Evolutionary conservation across 2,797 vertebrate species (phyloP).

Genomic region (Bryconaethiops microstoma): DNA sequence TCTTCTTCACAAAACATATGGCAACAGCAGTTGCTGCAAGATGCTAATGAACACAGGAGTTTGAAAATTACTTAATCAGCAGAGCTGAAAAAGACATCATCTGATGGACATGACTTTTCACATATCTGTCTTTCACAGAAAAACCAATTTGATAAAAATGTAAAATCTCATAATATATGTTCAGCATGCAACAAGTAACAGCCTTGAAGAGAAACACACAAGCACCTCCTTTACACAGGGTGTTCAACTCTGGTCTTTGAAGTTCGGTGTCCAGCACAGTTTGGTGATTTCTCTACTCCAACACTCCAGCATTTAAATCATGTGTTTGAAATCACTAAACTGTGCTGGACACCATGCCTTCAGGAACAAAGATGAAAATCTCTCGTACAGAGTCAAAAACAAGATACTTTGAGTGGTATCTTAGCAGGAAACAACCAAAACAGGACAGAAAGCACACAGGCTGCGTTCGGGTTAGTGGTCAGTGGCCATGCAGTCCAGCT

Average conservation of each 20-base stretch:
- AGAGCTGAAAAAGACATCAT: too few species aligned
- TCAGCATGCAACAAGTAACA: too few species aligned
- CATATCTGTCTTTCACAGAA: too few species aligned
- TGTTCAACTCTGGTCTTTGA: too few species aligned
- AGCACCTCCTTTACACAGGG: too few species aligned
- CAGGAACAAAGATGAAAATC: neutral
- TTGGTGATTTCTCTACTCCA: too few species aligned
- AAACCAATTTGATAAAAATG: too few species aligned
- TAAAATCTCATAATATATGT: too few species aligned
- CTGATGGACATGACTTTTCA: neutral
- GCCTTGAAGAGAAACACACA: too few species aligned
- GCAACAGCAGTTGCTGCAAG: neutral
- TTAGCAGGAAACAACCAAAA: slow-evolving; percentile 2
- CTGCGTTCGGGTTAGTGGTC: slow-evolving; percentile 9
- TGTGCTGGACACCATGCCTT: too few species aligned
- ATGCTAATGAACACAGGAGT: neutral
- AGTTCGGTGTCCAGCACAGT: too few species aligned
- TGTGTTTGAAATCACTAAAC: neutral
- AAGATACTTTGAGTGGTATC: neutral
- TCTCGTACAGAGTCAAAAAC: neutral
- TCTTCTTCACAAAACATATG: neutral
- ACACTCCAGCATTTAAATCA: too few species aligned
- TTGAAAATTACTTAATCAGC: neutral
- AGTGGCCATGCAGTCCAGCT: slow-evolving; percentile 34
- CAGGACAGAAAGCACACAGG: slow-evolving; percentile 8